Base-by-base conservation (phyloP, 1,140 invertebrate genomes). In the Antheraea pernyi region DNA sequence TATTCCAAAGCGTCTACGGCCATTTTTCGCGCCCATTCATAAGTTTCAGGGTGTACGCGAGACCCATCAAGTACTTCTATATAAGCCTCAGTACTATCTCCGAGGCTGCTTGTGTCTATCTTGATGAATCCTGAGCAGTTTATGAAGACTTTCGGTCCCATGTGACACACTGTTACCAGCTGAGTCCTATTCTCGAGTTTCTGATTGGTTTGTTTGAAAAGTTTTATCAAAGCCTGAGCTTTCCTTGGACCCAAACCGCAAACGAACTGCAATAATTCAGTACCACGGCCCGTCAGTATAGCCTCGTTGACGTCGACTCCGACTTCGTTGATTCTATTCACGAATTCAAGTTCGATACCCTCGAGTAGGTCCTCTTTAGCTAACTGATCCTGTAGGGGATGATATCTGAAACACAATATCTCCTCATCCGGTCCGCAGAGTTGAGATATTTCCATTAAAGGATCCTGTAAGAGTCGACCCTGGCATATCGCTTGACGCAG, bases 21-120 rank as follows among this genome's bases (percentile, higher is more conserved):
- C 99, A 99, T 99, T 93, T 99, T 99, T 19, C 98, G 93, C 0
- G 99, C 99, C 99, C 99, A 99, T 88, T 99, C 99, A 81, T 99
- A 99, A 0, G 98, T 98, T 92, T 99, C 99, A 0, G 99, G 99
- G 93, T 99, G 99, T 0, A 99, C 98, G 74, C 99, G 94, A 0
- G 99, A 99, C 0, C 98, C 98, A 86, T 99, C 99, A 6, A 99
- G 91, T 0, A 99, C 98, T 94, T 99, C 98, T 0, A 99, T 97
- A 80, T 99, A 98, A 0, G 97, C 96, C 81, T 99, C 98, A 0
- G 98, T 98, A 84, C 97, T 97, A 83, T 99, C 98, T 13, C 98
- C 98, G 19, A 99, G 88, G 74, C 97, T 97, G 78, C 97, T 98
- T 0, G 98, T 99, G 76, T 99, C 99, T 72, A 99, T 99, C 93